Conservation (phyloP, 1,140 invertebrate species). For the Zaprionus vittiger region DNA sequence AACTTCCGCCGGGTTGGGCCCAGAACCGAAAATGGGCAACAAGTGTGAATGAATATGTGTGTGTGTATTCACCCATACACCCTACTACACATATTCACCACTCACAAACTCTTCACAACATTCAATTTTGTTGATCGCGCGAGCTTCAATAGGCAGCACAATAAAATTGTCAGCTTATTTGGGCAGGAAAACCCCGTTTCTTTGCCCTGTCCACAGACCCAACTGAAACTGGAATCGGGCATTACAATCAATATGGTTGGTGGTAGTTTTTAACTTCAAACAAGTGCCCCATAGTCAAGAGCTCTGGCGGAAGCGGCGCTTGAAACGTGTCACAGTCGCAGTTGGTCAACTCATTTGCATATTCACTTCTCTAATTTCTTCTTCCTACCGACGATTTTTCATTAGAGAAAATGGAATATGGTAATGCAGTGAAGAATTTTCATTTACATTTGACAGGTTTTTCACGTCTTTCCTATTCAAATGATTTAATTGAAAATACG, state of each 20-base stretch:
- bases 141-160: conserved; percentile 34
- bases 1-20: conserved; percentile 66
- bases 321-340: conserved; percentile 63
- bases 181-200: conserved; percentile 58
- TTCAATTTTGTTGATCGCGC: conserved; percentile 42
- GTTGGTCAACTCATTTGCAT: conserved; percentile 71
- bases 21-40: conserved; percentile 56
- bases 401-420: conserved; percentile 18
- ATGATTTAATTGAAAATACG: conserved; percentile 60
- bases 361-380: conserved; percentile 47
- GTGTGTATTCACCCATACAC: conserved; percentile 46
- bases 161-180: conserved; percentile 54
- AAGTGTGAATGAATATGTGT: conserved; percentile 19
- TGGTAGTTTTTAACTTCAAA: conserved; percentile 45
- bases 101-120: conserved; percentile 26
- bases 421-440: conserved; percentile 57
- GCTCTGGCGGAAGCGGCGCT: conserved; percentile 64
- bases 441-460: conserved; percentile 69
- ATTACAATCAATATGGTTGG: conserved; percentile 11
- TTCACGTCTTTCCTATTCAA: conserved; percentile 33
- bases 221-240: conserved; percentile 15
- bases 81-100: background rate
- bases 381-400: conserved; percentile 50
- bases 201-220: background rate
- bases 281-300: conserved; percentile 59